Evolutionary conservation across 2,797 vertebrate species (phyloP).

Genomic region (Parambassis ranga): DNA sequence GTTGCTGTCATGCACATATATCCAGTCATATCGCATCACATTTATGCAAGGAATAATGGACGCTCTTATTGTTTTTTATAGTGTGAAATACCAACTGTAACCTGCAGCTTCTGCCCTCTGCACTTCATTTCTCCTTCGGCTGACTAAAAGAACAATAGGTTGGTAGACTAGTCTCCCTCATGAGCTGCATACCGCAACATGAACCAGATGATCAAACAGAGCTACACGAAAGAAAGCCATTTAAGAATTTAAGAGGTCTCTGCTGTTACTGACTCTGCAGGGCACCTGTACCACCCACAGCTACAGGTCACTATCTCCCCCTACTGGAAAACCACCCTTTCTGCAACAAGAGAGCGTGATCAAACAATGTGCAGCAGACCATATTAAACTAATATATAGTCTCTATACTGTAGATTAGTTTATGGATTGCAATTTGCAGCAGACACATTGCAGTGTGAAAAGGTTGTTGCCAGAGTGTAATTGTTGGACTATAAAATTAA

Average conservation of each 20-base stretch:
- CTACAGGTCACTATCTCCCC: slow-evolving; percentile 62
- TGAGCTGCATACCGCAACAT: neutral
- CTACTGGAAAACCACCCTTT: slow-evolving; percentile 45
- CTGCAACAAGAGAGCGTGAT: neutral
- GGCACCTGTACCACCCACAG: neutral
- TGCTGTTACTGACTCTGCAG: neutral
- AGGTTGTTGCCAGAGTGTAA: neutral
- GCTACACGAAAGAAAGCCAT: slow-evolving; percentile 11
- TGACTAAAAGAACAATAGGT: neutral
- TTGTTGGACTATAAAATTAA: slow-evolving; percentile 14
- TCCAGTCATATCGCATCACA: no score
- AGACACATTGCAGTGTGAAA: neutral
- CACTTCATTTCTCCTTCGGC: neutral
- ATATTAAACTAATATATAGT: slow-evolving; percentile 15
- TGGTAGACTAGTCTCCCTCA: neutral
- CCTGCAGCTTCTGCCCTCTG: no score
- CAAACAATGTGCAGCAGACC: slow-evolving; percentile 44
- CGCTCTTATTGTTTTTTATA: no score
- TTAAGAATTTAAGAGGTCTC: slow-evolving; percentile 11
- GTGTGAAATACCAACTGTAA: no score
- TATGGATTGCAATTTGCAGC: slow-evolving; percentile 40
- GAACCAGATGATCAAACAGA: slow-evolving; percentile 36
- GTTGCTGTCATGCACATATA: no score
- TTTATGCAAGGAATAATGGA: no score
- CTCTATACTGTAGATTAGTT: slow-evolving; percentile 26